phyloP scores from a whole-genome alignment of 2,113 vertebrate species.

The Odontesthes bonariensis region DNA sequence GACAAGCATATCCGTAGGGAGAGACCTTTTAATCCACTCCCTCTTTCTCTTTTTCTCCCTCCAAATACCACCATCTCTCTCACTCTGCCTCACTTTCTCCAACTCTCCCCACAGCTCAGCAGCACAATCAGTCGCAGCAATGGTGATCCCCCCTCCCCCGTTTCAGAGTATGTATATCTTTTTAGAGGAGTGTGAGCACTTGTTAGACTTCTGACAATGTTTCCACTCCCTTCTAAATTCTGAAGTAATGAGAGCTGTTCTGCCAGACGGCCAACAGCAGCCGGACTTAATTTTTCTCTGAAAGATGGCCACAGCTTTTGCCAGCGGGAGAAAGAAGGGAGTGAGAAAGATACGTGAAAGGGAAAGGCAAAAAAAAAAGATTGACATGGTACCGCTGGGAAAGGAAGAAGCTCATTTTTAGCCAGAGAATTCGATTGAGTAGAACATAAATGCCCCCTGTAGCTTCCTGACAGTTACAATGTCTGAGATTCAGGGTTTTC shows the following conservation, averaged over 20 bases:
- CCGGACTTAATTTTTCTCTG: slow-evolving; percentile 31
- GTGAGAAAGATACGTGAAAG: slow-evolving; percentile 22
- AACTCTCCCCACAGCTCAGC: slow-evolving; percentile 33
- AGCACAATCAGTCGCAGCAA: slow-evolving; percentile 29
- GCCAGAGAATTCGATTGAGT: slow-evolving; percentile 66
- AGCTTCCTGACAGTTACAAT: slow-evolving; percentile 68
- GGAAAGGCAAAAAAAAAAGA: slow-evolving; percentile 50
- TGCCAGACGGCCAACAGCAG: slow-evolving; percentile 26
- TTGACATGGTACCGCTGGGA: slow-evolving; percentile 58
- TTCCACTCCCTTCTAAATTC: slow-evolving; percentile 49
- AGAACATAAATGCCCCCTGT: slow-evolving; percentile 66
- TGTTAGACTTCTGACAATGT: slow-evolving; percentile 39
- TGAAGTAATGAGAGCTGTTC: slow-evolving; percentile 47
- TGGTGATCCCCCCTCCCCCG: slow-evolving; percentile 9
- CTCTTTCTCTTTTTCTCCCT: slow-evolving; percentile 19
- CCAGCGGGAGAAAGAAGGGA: slow-evolving; percentile 27
- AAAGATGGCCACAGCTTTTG: slow-evolving; percentile 47
- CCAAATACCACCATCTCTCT: slow-evolving; percentile 2
- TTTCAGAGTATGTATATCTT: slow-evolving; percentile 35
- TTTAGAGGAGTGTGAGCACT: slow-evolving; percentile 29
- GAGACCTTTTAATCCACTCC: slow-evolving; percentile 55
- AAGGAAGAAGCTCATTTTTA: slow-evolving; percentile 69
- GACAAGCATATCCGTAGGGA: slow-evolving; percentile 73
- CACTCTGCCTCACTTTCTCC: slow-evolving; percentile 27
- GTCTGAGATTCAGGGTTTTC: slow-evolving; percentile 66